Evolutionary conservation across 2,888 invertebrate genomes (phyloP).

Genomic region (Periphyllus acericola): DNA sequence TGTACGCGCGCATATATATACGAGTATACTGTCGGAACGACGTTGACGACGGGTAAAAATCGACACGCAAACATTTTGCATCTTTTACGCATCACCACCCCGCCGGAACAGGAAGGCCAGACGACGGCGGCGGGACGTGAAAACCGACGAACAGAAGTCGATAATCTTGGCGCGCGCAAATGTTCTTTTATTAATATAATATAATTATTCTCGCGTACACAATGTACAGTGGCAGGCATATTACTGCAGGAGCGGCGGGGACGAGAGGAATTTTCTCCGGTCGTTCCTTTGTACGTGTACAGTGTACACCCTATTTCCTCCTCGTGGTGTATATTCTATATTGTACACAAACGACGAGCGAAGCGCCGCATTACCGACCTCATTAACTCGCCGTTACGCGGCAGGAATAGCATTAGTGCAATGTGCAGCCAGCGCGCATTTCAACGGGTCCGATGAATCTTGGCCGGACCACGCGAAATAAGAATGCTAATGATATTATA

Average conservation of each 20-base stretch:
- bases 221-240: neutral
- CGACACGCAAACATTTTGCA: conserved; percentile 31
- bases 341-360: neutral
- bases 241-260: no score
- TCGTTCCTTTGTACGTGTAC: neutral
- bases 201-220: neutral
- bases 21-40: neutral
- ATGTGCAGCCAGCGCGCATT: neutral
- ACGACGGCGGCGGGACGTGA: neutral
- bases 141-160: conserved; percentile 34
- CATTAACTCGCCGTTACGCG: neutral
- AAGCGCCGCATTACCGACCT: conserved; percentile 5
- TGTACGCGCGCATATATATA: neutral
- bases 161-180: conserved; percentile 15
- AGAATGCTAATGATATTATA: neutral
- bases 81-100: conserved; percentile 31
- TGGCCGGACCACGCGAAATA: neutral
- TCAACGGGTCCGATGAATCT: neutral
- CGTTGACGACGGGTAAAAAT: conserved; percentile 3
- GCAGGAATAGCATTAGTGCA: neutral
- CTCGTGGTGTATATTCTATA: no score
- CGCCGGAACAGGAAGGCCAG: conserved; percentile 28
- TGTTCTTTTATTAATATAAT: neutral
- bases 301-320: neutral
- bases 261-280: neutral